These are phyloP conservation scores for Sylvia borin DNA, from an alignment of 2,797 vertebrate species.

Conservation along the genomic window DNA sequence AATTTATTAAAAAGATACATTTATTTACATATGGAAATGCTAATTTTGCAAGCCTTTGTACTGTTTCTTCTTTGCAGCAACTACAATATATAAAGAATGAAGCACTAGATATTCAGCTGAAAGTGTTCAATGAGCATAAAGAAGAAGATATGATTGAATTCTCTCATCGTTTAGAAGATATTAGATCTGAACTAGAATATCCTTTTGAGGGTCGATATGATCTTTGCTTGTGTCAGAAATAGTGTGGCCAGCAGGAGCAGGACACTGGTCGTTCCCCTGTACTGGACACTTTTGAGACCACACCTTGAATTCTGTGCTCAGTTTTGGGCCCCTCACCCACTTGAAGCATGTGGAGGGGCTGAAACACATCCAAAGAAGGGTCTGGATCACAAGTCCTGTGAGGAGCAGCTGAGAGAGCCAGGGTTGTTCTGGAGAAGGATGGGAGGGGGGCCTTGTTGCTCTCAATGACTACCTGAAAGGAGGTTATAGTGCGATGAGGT, in stretches of 20 bases:
- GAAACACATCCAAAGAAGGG: not conserved
- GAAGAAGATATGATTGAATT: conserved; percentile 98
- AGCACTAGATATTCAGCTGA: conserved; percentile 95
- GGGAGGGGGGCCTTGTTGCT: not conserved
- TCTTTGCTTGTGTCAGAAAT: not conserved
- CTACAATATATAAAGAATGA: conserved; percentile 87
- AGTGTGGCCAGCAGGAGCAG: not conserved
- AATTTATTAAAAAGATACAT: not conserved
- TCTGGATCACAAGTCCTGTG: not conserved
- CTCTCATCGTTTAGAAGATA: conserved; percentile 93
- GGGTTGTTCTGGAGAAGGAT: not conserved
- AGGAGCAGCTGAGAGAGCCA: not conserved
- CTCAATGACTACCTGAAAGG: not conserved
- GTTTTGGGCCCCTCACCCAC: not conserved
- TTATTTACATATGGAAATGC: not conserved
- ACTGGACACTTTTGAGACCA: too few species aligned
- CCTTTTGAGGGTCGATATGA: conserved; percentile 75
- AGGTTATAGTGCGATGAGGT: accelerated
- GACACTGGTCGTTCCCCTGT: not conserved
- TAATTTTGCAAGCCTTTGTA: not conserved
- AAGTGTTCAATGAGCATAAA: conserved; percentile 96
- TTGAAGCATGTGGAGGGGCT: not conserved
- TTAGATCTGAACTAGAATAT: conserved; percentile 95
- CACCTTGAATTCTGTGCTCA: not conserved
- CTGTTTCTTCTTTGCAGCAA: conserved; percentile 74